These are phyloP conservation scores for Formicarius rufipectus DNA, from an alignment of 2,113 vertebrate species.

Conservation along the genomic window DNA sequence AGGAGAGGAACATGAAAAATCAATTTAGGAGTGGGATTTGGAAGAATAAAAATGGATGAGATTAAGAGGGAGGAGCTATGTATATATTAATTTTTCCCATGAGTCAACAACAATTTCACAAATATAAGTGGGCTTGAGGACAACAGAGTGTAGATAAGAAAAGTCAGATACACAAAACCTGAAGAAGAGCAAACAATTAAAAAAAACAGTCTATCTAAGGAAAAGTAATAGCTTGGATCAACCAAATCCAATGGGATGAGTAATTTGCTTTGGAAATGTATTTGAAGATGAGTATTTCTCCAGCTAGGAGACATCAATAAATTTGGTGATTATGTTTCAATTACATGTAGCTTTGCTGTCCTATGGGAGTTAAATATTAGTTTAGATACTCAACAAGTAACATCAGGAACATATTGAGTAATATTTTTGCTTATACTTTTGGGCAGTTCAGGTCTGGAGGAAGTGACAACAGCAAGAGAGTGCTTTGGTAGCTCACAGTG, in stretches of 20 bases:
- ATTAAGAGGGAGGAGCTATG: background rate
- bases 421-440: background rate
- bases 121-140: background rate
- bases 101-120: background rate
- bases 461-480: background rate
- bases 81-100: background rate
- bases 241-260: background rate
- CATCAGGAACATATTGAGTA: background rate
- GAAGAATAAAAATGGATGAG: background rate
- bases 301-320: background rate
- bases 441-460: background rate
- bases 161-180: background rate
- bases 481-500: background rate
- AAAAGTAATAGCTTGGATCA: background rate
- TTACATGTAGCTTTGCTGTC: background rate
- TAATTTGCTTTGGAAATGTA: background rate
- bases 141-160: background rate
- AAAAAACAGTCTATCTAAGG: background rate
- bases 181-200: background rate
- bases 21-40: background rate
- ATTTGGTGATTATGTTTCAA: background rate
- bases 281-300: background rate
- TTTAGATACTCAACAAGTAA: background rate
- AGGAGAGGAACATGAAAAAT: background rate
- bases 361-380: background rate